Conservation (phyloP, 2,797 vertebrate species). For the Anolis apletophallus region DNA sequence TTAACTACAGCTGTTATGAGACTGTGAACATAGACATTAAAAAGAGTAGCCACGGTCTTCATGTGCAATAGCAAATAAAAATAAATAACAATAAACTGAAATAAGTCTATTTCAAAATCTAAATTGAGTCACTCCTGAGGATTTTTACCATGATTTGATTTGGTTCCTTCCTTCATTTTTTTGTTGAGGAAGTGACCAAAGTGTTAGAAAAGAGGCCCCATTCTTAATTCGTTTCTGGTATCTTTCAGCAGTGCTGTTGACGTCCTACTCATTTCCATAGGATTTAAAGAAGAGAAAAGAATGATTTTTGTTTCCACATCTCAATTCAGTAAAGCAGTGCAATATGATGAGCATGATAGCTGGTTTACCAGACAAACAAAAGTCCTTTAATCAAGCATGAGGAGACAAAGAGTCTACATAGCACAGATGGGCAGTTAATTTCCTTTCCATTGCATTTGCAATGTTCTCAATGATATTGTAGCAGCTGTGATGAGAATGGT, state of each 20-base stretch:
- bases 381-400: slow-evolving; percentile 59
- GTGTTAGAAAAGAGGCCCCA: neutral
- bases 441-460: slow-evolving; percentile 63
- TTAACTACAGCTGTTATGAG: slow-evolving; percentile 4
- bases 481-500: slow-evolving; percentile 71
- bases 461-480: slow-evolving; percentile 54
- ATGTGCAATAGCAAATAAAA: neutral
- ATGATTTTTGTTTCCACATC: slow-evolving; percentile 37
- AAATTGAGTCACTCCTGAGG: neutral
- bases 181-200: neutral
- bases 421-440: slow-evolving; percentile 69
- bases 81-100: neutral
- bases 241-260: slow-evolving; percentile 10
- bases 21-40: neutral
- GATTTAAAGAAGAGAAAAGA: slow-evolving; percentile 14
- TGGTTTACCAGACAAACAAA: slow-evolving; percentile 49
- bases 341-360: slow-evolving; percentile 40
- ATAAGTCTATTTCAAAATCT: neutral
- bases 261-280: slow-evolving; percentile 26
- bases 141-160: neutral
- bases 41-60: neutral
- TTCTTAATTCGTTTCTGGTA: neutral
- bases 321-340: slow-evolving; percentile 45
- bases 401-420: slow-evolving; percentile 52
- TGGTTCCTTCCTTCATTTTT: neutral